Evolutionary conservation across 2,797 vertebrate genomes (phyloP), one percentile per base, ranked within the genome.

Genomic region (Vultur gryphus): DNA sequence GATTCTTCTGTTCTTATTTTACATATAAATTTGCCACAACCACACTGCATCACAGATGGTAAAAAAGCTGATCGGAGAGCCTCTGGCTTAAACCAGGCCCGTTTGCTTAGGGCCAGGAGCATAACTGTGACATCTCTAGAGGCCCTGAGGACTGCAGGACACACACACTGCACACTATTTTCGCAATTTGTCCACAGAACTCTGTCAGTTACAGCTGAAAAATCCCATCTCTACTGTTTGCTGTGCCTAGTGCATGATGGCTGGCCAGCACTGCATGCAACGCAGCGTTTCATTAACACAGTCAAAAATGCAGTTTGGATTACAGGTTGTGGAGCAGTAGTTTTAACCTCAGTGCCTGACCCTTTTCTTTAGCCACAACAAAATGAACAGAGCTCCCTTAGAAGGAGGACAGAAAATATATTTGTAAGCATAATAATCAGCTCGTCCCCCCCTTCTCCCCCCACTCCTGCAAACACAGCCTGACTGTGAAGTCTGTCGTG

Each of bases 351-450:
- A 94, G 46, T 57, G 70, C 49, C 87, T 78, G 72, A 85, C 66
- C 64, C 61, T 89, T 93, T 91, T 89, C 62, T 90, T 95, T 52
- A 72, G 75, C 48, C 79, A 49, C 57, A 89, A n/a, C 55, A 57
- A 84, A 94, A 77, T 35, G 37, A 80, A 92, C 52, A 92, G 49
- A 61, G 84, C 20, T 89, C 66, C 64, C 65, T 97, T 58, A 88
- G 92, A 92, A 84, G 66, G 81, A 77, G n/a, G 69, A 54, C 44
- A 90, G 70, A 62, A 89, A 86, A 75, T 90, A 31, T n/a, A 93
- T 87, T 37, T 84, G 65, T 67, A 44, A 78, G 65, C 31, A 28
- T 7, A 84, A 59, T 59, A 52, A 88, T 57, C 37, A 85, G 49
- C 67, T 75, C 4, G 0, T 67, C 16, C 19, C 11, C 21, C 5